Percentiles rank a stretch among this genome's conserved stretches.
Conservation (phyloP, 64 coral and sea anemone genomes). For the Trachythela sp. region DNA sequence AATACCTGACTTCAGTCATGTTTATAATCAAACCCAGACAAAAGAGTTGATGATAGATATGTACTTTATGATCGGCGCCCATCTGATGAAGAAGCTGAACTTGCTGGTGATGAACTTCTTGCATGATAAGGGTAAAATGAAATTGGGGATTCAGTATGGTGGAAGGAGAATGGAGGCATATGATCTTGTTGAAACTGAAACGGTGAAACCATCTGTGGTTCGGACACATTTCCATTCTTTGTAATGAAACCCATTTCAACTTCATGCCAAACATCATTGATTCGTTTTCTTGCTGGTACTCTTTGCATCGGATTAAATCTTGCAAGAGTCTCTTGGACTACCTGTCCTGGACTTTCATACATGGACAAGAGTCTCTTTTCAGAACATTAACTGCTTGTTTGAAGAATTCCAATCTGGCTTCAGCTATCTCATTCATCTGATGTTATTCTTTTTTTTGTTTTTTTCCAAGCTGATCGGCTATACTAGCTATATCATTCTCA, state of each 20-base stretch:
- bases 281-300: background rate
- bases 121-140: background rate
- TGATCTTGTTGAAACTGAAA: background rate
- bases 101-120: background rate
- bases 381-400: background rate
- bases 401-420: background rate
- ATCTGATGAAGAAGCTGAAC: too few species aligned
- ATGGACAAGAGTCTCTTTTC: background rate
- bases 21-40: too few species aligned
- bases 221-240: background rate
- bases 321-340: constrained; percentile 11
- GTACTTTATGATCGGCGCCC: too few species aligned
- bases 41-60: too few species aligned
- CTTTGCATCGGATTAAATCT: background rate
- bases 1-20: too few species aligned
- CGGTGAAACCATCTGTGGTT: background rate
- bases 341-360: background rate
- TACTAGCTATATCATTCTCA: background rate
- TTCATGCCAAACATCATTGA: background rate
- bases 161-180: too few species aligned
- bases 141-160: too few species aligned
- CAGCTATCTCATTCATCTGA: background rate
- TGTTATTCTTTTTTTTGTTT: too few species aligned
- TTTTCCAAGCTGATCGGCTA: background rate
- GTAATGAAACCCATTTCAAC: background rate